Evolutionary conservation across 2,113 vertebrate species (phyloP), one percentile per base, ranked within the genome.

Genomic region (Perca flavescens): DNA sequence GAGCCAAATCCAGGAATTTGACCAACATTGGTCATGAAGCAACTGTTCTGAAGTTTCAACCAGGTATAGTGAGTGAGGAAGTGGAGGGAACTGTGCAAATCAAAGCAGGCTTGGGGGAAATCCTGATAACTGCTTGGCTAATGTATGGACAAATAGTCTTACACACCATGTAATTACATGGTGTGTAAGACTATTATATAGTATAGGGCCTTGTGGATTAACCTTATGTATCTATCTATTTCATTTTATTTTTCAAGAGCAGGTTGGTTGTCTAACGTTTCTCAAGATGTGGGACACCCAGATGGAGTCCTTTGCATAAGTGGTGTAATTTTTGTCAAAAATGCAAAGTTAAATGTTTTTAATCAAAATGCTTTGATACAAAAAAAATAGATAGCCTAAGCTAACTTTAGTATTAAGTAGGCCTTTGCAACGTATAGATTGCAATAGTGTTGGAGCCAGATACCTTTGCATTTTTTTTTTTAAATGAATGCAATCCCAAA

Each of bases 1-100:
- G 61, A 85, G 80, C 62, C 36, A 49, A 74, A 79, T 74, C 67
- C 40, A 50, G 54, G 22, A 31, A 73, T 79, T 84, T 82, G 61
- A 77, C 43, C 72, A 76, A 46, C 46, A 66, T 58, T 58, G 31
- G 62, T 56, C 31, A n/a, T 16, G 47, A 63, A 53, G 4, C 47
- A 28, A 31, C 34, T 50, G 6, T n/a, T 76, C 15, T 52, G 6
- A 74, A 80, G 63, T 61, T 79, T 61, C 16, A 28, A 54, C 19
- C 17, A 63, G 31, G 16, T 31, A 15, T 57, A 25, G 25, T 62
- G 22, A 34, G 50, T 31, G 34, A 40, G 34, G 5, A 28, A 22
- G 13, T 36, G 25, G 40, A 58, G 19, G 73, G 10, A 43, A 50
- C 11, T n/a, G 54, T 21, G 46, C 31, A 43, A 43, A 54, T 54